These are phyloP conservation scores for Monoplex corrugatus DNA, from an alignment of 2,888 invertebrate genomes.

Conservation along the genomic window DNA sequence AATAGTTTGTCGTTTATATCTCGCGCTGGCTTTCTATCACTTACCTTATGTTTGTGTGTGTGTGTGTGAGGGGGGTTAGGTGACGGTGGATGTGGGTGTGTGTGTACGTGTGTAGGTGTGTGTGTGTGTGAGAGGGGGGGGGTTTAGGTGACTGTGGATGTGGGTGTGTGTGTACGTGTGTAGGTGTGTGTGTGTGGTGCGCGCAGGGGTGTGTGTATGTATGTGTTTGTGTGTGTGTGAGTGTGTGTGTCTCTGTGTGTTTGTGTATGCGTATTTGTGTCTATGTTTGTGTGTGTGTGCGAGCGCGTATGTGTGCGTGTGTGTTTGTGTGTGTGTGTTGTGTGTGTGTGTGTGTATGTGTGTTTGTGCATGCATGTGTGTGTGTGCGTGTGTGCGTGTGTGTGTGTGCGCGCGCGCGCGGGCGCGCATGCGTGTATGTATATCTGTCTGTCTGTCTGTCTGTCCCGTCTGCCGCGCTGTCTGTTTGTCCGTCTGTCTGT, in stretches of 20 bases:
- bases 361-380: neutral
- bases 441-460: too few relatives aligned
- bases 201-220: neutral
- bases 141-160: too few relatives aligned
- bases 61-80: too few relatives aligned
- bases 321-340: constrained; percentile 1
- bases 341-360: neutral
- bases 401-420: neutral
- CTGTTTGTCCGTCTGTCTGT: too few relatives aligned
- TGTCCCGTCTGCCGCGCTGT: too few relatives aligned
- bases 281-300: neutral
- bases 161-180: constrained; percentile 4
- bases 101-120: neutral
- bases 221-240: neutral
- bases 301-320: constrained; percentile 4
- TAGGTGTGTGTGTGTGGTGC: neutral
- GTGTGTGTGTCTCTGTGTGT: neutral
- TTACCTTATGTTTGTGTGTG: too few relatives aligned
- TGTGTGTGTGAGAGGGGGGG: too few relatives aligned
- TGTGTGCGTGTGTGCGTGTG: neutral
- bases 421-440: too few relatives aligned
- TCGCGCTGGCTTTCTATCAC: too few relatives aligned
- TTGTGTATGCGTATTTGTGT: neutral
- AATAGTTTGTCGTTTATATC: too few relatives aligned
- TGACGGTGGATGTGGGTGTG: too few relatives aligned